Base-by-base conservation (phyloP, 2,888 invertebrate genomes). In the Syritta pipiens region DNA sequence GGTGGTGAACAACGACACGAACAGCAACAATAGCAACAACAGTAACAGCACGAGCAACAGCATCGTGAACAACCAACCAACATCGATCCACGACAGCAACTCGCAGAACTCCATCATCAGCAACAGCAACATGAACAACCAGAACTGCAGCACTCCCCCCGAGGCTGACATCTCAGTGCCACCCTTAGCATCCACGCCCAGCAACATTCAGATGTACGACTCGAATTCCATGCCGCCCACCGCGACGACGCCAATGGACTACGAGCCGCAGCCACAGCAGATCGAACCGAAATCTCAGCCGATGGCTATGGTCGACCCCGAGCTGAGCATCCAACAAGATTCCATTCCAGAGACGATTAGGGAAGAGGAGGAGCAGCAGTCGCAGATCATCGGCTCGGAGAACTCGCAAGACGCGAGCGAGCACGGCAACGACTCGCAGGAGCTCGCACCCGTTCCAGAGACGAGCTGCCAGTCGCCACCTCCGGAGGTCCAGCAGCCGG, bases 81-180 rank as follows among this genome's bases (percentile, higher is more conserved):
- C 88, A n/a, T 88, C 89, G 4, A 84, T 88, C 53, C 88, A 89
- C 59, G 88, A 88, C 81, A 89, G 88, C 82, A 88, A 88, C 75
- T 88, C 88, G 5, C 88, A 87, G 69, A 88, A 88, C 81, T 88
- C 88, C 24, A 86, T 86, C 24, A 88, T 86, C 44, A 88, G 88
- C 76, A 84, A 83, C 42, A 71, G 62, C 46, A 71, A 71, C 37
- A 53, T 71, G 62, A 71, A 71, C 62, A 79, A 79, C 19, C 79
- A 67, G 32, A 79, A 53, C n/a, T 79, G 79, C 35, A 79, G 74
- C 35, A 79, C 79, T 24, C 79, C 79, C 0, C 79, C 79, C 1
- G 79, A 79, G 1, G 68, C 17, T n/a, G 60, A 79, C 7, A 46
- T 74, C 4, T 42, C 49, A 37, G 48, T 44, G 9, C 67, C 60